Evolutionary conservation across 2,113 vertebrate genomes (phyloP).

Genomic region (Phalacrocorax brasilianus): DNA sequence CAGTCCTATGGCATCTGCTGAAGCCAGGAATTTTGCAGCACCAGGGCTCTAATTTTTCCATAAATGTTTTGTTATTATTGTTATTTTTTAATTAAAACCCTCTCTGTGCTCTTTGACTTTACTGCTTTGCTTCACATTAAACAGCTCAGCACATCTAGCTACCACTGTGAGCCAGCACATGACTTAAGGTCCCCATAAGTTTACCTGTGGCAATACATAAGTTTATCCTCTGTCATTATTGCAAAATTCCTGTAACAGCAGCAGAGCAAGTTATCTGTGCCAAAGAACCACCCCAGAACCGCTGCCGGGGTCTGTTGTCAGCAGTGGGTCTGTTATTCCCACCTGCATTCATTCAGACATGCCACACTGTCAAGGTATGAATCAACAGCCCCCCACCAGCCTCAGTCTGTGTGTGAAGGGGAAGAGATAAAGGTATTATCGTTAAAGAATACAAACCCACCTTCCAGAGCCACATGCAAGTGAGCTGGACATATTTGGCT

Average conservation of each 20-base stretch:
- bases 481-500: accelerated
- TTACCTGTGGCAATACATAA: not conserved
- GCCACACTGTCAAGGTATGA: not conserved
- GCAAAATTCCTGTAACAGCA: not conserved
- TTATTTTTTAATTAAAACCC: not conserved
- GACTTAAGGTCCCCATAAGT: not conserved
- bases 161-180: not conserved
- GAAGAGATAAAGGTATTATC: not conserved
- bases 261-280: not conserved
- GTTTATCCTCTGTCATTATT: not conserved
- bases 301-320: not conserved
- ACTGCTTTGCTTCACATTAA: not conserved
- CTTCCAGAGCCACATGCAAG: not conserved
- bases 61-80: not conserved
- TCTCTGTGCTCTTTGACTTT: not conserved
- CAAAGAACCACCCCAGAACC: not conserved
- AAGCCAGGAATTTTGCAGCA: not conserved
- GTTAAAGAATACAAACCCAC: not conserved
- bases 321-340: not conserved
- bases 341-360: accelerated
- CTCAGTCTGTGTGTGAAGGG: not conserved
- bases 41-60: not conserved
- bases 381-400: not conserved
- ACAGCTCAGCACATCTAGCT: not conserved
- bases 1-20: not conserved